These are phyloP conservation scores for Arctia plantaginis DNA, from an alignment of 2,888 invertebrate species.

Conservation along the genomic window DNA sequence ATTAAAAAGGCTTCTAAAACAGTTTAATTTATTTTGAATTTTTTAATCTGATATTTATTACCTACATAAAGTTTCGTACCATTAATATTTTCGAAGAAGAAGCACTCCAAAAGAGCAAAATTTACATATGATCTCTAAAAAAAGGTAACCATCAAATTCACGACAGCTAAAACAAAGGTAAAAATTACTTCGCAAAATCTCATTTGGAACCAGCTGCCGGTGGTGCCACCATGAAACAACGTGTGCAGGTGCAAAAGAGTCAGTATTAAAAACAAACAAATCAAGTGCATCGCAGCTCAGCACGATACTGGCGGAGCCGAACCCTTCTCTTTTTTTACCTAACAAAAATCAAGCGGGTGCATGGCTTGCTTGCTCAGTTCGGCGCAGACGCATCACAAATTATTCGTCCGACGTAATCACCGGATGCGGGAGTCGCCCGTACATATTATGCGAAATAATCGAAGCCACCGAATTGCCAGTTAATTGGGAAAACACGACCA, in stretches of 20 bases:
- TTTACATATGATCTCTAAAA: slow-evolving; percentile 55
- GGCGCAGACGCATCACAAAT: slow-evolving; percentile 83
- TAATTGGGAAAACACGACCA: slow-evolving; percentile 83
- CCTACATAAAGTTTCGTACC: slow-evolving; percentile 32
- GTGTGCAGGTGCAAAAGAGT: slow-evolving; percentile 80
- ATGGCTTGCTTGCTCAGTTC: slow-evolving; percentile 63
- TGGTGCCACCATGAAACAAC: slow-evolving; percentile 61
- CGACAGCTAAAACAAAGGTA: slow-evolving; percentile 57
- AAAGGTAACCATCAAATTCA: slow-evolving; percentile 57
- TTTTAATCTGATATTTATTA: slow-evolving; percentile 36
- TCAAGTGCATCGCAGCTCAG: slow-evolving; percentile 58
- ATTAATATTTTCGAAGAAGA: slow-evolving; percentile 37
- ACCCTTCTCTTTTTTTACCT: slow-evolving; percentile 75
- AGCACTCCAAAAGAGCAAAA: slow-evolving; percentile 50
- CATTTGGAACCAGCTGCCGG: slow-evolving; percentile 63
- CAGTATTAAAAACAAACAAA: slow-evolving; percentile 77
- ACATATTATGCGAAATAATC: slow-evolving; percentile 85
- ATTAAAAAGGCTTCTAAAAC: slow-evolving; percentile 13
- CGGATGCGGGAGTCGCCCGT: slow-evolving; percentile 86
- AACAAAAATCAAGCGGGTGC: slow-evolving; percentile 79
- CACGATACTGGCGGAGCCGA: slow-evolving; percentile 30
- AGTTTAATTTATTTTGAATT: slow-evolving; percentile 31
- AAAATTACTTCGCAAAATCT: slow-evolving; percentile 64
- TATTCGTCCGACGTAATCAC: slow-evolving; percentile 82
- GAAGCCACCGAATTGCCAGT: slow-evolving; percentile 86